Evolutionary conservation across 2,888 invertebrate species (phyloP), one percentile per base, ranked within the genome.

Genomic region (Platycnemis pennipes): DNA sequence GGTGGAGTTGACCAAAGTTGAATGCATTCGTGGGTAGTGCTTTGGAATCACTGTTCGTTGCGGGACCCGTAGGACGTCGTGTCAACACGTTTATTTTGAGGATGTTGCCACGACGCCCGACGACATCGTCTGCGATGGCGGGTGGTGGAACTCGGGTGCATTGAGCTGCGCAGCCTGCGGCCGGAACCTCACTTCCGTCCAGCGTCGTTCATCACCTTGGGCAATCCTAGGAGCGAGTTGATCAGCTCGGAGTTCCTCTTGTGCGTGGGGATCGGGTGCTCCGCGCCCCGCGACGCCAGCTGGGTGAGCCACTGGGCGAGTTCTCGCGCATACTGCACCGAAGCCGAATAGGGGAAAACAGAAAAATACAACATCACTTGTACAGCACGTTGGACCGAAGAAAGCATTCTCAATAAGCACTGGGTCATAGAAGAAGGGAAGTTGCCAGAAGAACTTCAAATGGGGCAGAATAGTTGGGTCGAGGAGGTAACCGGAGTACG

Each of bases 171-270:
- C 56, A 16, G 19, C 42, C 37, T 26, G 44, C n/a, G 42, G 56
- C 3, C 7, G 19, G 45, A 87, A 16, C 19, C 8, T 96, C 96
- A 97, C 89, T 94, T 94, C 94, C 95, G 95, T 94, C 98, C 98
- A 86, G 98, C 98, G 94, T 98, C 98, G 95, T 98, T 97, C 97
- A 98, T 97, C 95, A 97, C 98, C 95, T 98, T 98, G 16, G 98
- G 98, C 94, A 98, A 96, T n/a, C 98, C 97, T 77, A 98, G 96
- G n/a, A 98, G 97, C 0, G 98, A 98, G 96, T 98, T 98, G 95
- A 98, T 98, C 13, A 98, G 96, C 95, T 98, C 98, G 0, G 98
- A 98, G 95, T 98, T 98, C 8, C 98, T 97, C 95, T 98, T 98
- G 95, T 97, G 97, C 86, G 96, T 96, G 45, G 88, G 88, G 0